These are phyloP conservation scores for Drosophila buzzatii DNA, from an alignment of 2,888 invertebrate species.

Conservation along the genomic window DNA sequence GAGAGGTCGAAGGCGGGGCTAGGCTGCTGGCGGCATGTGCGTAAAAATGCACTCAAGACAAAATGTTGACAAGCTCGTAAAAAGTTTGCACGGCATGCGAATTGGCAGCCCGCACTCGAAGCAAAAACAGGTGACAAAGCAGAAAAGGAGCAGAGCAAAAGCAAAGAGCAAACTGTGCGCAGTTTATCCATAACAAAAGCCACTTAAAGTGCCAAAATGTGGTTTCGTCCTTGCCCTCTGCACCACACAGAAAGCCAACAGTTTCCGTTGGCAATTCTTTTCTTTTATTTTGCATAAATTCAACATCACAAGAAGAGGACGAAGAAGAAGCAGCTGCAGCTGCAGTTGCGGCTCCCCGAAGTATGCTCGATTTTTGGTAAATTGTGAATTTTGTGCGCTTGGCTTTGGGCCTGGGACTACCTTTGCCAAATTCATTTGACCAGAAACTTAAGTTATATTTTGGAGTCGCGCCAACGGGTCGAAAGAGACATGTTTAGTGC, in stretches of 20 bases:
- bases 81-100: constrained; percentile 56
- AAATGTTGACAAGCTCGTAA: constrained; percentile 81
- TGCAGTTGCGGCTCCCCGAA: constrained; percentile 42
- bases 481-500: constrained; percentile 79
- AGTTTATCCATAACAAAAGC: constrained; percentile 28
- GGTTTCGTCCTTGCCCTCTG: constrained; percentile 39
- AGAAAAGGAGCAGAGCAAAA: constrained; percentile 40
- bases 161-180: constrained; percentile 6
- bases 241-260: constrained; percentile 48
- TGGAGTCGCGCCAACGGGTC: constrained; percentile 74
- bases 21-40: constrained; percentile 28
- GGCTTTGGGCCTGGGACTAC: constrained; percentile 67
- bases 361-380: constrained; percentile 46
- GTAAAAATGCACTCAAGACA: constrained; percentile 77
- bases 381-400: constrained; percentile 32
- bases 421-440: constrained; percentile 85
- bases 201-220: constrained; percentile 78
- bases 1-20: too few relatives aligned
- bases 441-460: constrained; percentile 85
- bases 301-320: constrained; percentile 1
- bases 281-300: constrained; percentile 68
- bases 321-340: not conserved
- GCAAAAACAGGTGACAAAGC: constrained; percentile 79
- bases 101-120: constrained; percentile 28
- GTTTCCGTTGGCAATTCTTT: constrained; percentile 51